Base-by-base conservation (phyloP, 2,797 vertebrate genomes). In the Mormyrus proboscirostris region DNA sequence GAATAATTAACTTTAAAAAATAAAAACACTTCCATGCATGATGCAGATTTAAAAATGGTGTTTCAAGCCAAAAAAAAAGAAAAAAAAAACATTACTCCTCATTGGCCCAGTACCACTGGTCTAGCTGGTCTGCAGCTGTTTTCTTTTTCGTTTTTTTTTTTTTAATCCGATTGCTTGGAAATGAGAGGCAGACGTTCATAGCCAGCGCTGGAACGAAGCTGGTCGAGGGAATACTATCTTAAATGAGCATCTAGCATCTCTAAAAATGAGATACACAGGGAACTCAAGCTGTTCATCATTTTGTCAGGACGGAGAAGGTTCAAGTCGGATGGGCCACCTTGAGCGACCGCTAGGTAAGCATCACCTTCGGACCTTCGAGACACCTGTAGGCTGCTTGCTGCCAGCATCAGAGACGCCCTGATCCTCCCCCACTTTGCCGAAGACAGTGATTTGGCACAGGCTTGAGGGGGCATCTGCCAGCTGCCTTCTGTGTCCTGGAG, bases 211-310 rank as follows among this genome's bases (percentile, higher is more conserved):
- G 49, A 49, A 25, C 49, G 55, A 44, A 59, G 19, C 47, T 51
- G 44, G 22, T 29, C 83, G 12, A 51, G 83, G 83, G 83, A 85
- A 85, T 85, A 25, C 49, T 85, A 85, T 85, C 83, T 85, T 85
- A 85, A 85, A 85, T 85, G 49, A 85, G 83, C 83, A 85, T 85
- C 83, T 50, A 85, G 83, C 49, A 85, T 85, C 44, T 29, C n/a
- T 51, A 47, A 51, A 85, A 85, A 51, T 47, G 44, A 85, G 22
- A 85, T 85, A 29, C 83, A 50, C 49, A 22, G 22, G 49, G 83
- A 47, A 85, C 44, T 51, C 83, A 47, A 85, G 83, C 49, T 25
- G 44, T 85, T 51, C 83, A 85, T 85, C 83, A 85, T 85, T 85
- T 51, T 85, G 83, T 85, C 83, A 51, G 83, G 49, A 22, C 0